A percentile compares a stretch with the other conserved stretches of the same genome.
phyloP scores from a whole-genome alignment of 2,113 vertebrate genomes.

The Malurus alboscapulatus region DNA sequence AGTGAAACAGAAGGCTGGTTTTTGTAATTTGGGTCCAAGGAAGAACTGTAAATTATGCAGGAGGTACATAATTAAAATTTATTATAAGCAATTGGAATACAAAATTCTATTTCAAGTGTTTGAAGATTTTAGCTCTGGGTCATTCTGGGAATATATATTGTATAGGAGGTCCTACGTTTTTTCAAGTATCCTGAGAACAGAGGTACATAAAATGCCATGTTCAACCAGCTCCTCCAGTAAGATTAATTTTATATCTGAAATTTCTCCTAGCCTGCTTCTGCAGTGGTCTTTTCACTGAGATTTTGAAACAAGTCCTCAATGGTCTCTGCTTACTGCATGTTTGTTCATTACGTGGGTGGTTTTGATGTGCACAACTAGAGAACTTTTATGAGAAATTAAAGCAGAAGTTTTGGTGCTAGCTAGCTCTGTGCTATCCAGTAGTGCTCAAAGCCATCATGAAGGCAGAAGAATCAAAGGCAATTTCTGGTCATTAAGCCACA shows the following conservation, averaged over 20 bases:
- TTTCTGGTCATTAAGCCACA: background rate
- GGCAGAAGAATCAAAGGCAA: background rate
- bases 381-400: background rate
- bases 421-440: background rate
- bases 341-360: background rate
- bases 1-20: constrained; percentile 50
- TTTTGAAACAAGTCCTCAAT: background rate
- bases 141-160: constrained; percentile 16
- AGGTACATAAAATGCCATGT: constrained; percentile 11
- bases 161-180: constrained; percentile 29
- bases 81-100: constrained; percentile 51
- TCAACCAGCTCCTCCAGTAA: background rate
- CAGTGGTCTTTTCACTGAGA: background rate
- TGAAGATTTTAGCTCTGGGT: constrained; percentile 38
- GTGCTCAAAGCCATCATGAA: background rate
- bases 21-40: constrained; percentile 62
- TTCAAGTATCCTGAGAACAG: constrained; percentile 25
- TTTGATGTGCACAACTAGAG: background rate
- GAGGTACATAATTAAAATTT: constrained; percentile 60
- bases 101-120: constrained; percentile 48
- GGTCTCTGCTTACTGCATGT: background rate
- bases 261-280: background rate
- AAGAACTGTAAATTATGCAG: constrained; percentile 60
- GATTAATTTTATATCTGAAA: constrained; percentile 1
- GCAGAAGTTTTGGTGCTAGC: background rate